A percentile compares a stretch with the other conserved stretches of the same genome.
Conservation (phyloP, 2,888 invertebrate genomes). For the Eurytoma adleriae region DNA sequence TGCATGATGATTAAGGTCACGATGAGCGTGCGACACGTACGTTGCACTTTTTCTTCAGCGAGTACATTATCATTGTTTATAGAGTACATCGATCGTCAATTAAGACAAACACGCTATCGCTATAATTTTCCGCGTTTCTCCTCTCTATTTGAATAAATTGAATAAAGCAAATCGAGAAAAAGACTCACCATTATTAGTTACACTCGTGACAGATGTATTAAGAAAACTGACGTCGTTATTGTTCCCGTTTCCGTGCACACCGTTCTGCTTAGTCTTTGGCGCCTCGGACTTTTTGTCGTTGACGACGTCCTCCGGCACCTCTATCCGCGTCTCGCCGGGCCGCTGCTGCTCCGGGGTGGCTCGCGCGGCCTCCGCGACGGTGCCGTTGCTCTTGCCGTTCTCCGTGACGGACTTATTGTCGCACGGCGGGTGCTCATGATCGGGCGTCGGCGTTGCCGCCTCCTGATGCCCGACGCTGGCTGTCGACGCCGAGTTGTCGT, state of each 20-base stretch:
- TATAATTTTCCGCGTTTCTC: not conserved
- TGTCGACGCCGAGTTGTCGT: slow-evolving; percentile 41
- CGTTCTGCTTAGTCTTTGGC: slow-evolving; percentile 66
- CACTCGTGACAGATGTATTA: slow-evolving; percentile 71
- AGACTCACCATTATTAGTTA: slow-evolving; percentile 55
- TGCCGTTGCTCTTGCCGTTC: slow-evolving; percentile 68
- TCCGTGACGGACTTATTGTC: slow-evolving; percentile 58
- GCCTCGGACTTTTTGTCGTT: slow-evolving; percentile 64
- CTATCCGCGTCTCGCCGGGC: slow-evolving; percentile 65
- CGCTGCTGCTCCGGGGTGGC: slow-evolving; percentile 67
- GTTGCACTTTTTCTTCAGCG: slow-evolving; percentile 9
- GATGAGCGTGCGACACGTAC: not conserved
- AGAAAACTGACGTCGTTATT: slow-evolving; percentile 74
- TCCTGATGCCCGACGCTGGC: slow-evolving; percentile 41
- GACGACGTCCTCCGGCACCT: slow-evolving; percentile 67
- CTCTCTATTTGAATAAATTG: not conserved
- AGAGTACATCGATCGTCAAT: not conserved
- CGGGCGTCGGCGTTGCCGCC: slow-evolving; percentile 8
- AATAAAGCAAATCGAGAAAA: not conserved
- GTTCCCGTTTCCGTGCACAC: slow-evolving; percentile 72
- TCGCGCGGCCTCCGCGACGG: slow-evolving; percentile 68
- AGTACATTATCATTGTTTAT: not conserved
- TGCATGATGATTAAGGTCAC: slow-evolving; percentile 33
- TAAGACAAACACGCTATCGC: not conserved
- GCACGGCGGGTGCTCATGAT: slow-evolving; percentile 31